Base-by-base conservation (phyloP, 2,888 invertebrate genomes). In the Encarsia formosa region DNA sequence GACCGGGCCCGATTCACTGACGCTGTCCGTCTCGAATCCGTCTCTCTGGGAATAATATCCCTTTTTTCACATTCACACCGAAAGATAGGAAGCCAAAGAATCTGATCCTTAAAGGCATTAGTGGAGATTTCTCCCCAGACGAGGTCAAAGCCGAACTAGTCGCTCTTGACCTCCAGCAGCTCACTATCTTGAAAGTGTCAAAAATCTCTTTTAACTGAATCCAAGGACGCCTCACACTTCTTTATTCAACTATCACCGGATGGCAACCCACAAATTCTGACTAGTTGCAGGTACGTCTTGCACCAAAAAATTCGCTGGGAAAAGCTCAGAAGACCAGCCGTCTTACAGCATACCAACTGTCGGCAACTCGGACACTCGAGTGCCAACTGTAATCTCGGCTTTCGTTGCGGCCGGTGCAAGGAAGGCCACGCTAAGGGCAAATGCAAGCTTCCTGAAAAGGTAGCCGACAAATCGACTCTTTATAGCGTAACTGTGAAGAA, bases 301-400 rank as follows among this genome's bases (percentile, higher is more conserved):
- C 43, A 46, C 23, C 56, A 57, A 32, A n/a, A 9, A 31, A 40
- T 55, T 2, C 18, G 31, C 1, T 54, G 52, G 56, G 53, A 58
- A 34, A 19, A 26, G 13, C 26, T 49, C 1, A 32, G 38, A 6
- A 56, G 49, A 46, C 48, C 19, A 4, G 29, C 35, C 16, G 15
- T 49, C 0, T 43, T 29, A 9, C 52, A 52, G 38, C 52, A 52
- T 19, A 19, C 35, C 0, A 56, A 52, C 11, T 56, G 52, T 15
- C 52, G 52, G 47, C 35, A 39, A 22, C 13, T 52, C 2, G 52
- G 52, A 0, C 56, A 56, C 20, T 16, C 41, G 2, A 45, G 32
- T 16, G 5, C 1, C 3, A 47, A 47, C 8, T 54, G 52, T n/a
- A 2, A 34, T 1, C n/a, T 48, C 3, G 31, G 15, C 0, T 56